Conservation (phyloP, 2,888 invertebrate species). For the Nephrocerus scutellatus region DNA sequence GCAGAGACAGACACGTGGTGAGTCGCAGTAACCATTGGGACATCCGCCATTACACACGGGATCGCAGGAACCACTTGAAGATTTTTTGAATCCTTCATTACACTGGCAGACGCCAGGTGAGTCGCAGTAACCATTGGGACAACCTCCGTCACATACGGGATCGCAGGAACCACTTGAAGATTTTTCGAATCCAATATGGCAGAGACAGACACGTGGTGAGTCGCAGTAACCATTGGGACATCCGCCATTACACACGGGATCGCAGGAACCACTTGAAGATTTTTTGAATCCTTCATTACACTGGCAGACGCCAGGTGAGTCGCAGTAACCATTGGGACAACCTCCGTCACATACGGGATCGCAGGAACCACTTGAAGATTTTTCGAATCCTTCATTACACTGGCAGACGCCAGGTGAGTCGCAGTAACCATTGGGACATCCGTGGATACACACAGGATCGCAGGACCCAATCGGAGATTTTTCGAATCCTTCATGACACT, state of each 20-base stretch:
- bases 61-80: conserved; percentile 31
- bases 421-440: conserved; percentile 19
- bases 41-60: conserved; percentile 26
- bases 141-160: conserved; percentile 40
- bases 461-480: conserved; percentile 29
- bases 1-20: conserved; percentile 29
- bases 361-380: conserved; percentile 4
- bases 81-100: conserved; percentile 47
- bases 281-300: conserved; percentile 21
- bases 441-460: conserved; percentile 23
- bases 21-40: conserved; percentile 32
- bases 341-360: conserved; percentile 2
- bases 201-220: conserved; percentile 15
- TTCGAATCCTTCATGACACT: conserved; percentile 49
- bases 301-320: conserved; percentile 32
- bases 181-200: conserved; percentile 12
- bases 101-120: conserved; percentile 54
- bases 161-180: conserved; percentile 28
- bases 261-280: background rate
- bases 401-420: conserved; percentile 11
- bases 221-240: conserved; percentile 3
- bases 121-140: conserved; percentile 51
- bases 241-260: conserved; percentile 2
- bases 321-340: conserved; percentile 34
- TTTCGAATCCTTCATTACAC: conserved; percentile 13